phyloP scores from a whole-genome alignment of 1,140 invertebrate genomes.

The Lucilia sericata region DNA sequence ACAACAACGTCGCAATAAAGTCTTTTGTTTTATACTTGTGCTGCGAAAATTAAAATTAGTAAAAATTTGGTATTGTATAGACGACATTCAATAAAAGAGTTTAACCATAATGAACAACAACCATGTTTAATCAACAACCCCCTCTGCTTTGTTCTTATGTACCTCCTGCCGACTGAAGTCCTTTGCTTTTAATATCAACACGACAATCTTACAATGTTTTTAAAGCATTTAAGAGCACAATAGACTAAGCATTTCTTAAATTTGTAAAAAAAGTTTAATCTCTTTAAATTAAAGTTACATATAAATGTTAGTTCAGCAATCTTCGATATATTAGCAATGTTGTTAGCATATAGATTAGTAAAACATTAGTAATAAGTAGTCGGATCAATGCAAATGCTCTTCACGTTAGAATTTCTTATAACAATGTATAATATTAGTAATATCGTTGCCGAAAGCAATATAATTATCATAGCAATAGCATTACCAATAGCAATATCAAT shows the following conservation, averaged over 20 bases:
- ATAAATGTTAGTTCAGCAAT: too few species aligned
- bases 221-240: neutral
- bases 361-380: too few species aligned
- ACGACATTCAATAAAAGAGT: constrained; percentile 22
- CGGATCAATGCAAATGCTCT: too few species aligned
- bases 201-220: neutral
- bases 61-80: constrained; percentile 26
- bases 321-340: too few species aligned
- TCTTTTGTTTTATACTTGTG: constrained; percentile 21
- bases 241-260: neutral
- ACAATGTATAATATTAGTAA: too few species aligned
- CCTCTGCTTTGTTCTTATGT: neutral
- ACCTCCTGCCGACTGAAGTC: neutral
- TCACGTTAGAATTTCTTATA: too few species aligned
- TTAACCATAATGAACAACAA: neutral
- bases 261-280: neutral
- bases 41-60: constrained; percentile 31
- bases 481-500: too few species aligned
- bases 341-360: too few species aligned
- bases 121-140: neutral
- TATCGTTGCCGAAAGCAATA: too few species aligned
- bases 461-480: too few species aligned
- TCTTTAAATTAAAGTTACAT: too few species aligned
- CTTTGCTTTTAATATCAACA: neutral
- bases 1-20: neutral